Evolutionary conservation across 2,797 vertebrate genomes (phyloP), one percentile per base, ranked within the genome.

Genomic region (Lophius americanus): DNA sequence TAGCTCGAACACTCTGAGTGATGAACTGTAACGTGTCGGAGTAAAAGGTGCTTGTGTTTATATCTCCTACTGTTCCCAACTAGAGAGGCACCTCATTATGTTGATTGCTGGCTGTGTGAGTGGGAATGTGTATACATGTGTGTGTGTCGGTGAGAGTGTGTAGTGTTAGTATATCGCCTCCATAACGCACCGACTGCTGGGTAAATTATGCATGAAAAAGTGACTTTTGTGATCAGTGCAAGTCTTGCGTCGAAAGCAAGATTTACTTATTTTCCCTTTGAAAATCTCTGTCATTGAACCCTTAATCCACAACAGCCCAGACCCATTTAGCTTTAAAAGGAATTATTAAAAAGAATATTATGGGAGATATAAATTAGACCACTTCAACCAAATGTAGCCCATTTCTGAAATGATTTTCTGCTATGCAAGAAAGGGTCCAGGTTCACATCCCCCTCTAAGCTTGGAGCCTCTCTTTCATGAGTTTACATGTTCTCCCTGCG

Each of bases 1-100:
- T 46, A 44, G 46, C 35, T 61, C 53, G 55, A 49, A 51, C 23
- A 48, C 52, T 13, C 36, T 68, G 51, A 58, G 51, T 57, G 52
- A 49, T 44, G 66, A 70, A 66, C 52, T 47, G 58, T 63, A 48
- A 56, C 4, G 23, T 38, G 39, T 5, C 4, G 53, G 3, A 32
- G 2, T 5, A 8, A 6, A 44, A 13, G 7, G 11, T 41, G 57
- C 67, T 64, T 75, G 61, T 75, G 73, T 61, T 69, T 61, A 72
- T 73, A 73, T 79, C 62, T 70, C 59, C 72, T 56, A 54, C 73
- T 59, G 73, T 62, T 78, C 36, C 75, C 41, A 61, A 74, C 60
- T 65, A 53, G 74, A 78, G 67, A 72, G 79, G 67, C 73, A 75
- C 51, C 82, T 89, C 77, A 80, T 88, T 85, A 83, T 72, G 70